Percentiles rank a stretch among this genome's conserved stretches.
phyloP scores from a whole-genome alignment of 2,113 vertebrate genomes.

The Phrynocephalus versicolor region DNA sequence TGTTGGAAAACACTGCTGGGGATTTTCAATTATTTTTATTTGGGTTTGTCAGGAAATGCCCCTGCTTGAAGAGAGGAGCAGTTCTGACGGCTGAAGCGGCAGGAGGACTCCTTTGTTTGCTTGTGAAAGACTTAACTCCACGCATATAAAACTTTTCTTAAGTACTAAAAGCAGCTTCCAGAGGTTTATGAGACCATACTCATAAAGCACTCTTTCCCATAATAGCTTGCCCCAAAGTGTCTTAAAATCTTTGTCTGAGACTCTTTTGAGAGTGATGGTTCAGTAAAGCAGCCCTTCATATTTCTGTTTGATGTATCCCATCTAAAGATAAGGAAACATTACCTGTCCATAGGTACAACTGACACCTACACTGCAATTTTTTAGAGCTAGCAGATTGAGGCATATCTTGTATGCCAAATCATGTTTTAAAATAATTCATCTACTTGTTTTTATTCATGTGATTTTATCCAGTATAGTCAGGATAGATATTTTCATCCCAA shows the following conservation, averaged over 20 bases:
- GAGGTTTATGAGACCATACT: background rate
- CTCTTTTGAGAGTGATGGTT: background rate
- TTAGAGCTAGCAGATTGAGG: too few species aligned
- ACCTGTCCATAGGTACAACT: too few species aligned
- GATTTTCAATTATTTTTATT: constrained; percentile 25
- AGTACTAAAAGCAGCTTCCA: background rate
- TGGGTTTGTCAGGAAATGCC: background rate
- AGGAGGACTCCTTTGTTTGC: background rate
- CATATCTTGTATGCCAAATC: too few species aligned
- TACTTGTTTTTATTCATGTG: too few species aligned
- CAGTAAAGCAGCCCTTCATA: too few species aligned
- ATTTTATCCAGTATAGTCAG: too few species aligned
- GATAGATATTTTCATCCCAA: too few species aligned
- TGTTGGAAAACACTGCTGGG: background rate
- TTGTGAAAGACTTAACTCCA: background rate
- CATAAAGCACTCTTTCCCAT: background rate
- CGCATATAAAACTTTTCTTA: background rate
- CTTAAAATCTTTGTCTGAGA: background rate
- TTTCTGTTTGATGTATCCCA: too few species aligned
- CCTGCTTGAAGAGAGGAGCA: background rate
- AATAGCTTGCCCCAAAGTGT: background rate
- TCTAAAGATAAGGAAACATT: too few species aligned
- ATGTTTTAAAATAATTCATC: too few species aligned
- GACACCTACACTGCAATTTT: too few species aligned
- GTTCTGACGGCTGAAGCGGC: background rate